Evolutionary conservation across 2,797 vertebrate genomes (phyloP).

Genomic region (Xiphorhynchus erythropygius): DNA sequence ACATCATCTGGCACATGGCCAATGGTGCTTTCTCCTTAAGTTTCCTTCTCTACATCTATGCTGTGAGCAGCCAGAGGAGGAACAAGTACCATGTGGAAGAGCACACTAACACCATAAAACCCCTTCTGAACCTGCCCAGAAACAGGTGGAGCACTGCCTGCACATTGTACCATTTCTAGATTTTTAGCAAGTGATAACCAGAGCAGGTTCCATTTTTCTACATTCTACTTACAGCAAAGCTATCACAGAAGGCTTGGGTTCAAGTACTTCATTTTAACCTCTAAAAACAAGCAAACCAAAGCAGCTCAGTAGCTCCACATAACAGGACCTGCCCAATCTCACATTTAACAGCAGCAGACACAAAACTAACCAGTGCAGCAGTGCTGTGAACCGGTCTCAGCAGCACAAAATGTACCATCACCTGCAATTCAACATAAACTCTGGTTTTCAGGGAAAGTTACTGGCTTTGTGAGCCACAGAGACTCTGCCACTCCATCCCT

Average conservation of each 20-base stretch:
- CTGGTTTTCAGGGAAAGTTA: accelerated
- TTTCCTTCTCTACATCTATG: neutral
- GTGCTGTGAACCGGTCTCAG: neutral
- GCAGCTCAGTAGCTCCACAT: neutral
- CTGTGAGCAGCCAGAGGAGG: neutral
- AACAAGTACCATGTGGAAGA: neutral
- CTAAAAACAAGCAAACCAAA: neutral
- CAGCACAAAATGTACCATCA: neutral
- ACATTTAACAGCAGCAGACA: neutral
- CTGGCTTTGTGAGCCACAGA: neutral
- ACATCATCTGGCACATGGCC: neutral
- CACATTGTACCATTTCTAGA: accelerated
- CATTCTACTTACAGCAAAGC: neutral
- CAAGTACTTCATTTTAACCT: neutral
- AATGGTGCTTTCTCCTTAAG: neutral
- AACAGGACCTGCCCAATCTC: neutral
- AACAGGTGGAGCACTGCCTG: neutral
- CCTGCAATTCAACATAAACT: neutral
- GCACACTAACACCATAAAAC: neutral
- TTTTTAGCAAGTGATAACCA: neutral
- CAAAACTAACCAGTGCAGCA: neutral
- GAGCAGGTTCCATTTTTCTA: neutral
- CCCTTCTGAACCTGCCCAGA: neutral
- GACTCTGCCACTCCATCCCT: neutral
- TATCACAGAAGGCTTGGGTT: neutral